Evolutionary conservation across 2,888 invertebrate species (phyloP).

Genomic region (Aspidiotus rigidus): DNA sequence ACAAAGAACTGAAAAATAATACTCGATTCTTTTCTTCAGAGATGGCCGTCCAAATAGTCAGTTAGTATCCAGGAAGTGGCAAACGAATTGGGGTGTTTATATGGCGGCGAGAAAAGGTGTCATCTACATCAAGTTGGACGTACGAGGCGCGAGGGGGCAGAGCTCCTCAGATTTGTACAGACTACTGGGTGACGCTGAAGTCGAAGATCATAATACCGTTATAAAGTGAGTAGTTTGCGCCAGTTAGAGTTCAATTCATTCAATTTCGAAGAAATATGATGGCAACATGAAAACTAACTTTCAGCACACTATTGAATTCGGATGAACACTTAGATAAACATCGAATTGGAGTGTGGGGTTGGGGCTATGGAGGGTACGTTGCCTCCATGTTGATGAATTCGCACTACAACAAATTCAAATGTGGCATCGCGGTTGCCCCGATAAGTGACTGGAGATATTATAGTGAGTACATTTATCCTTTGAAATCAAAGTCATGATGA

Average conservation of each 20-base stretch:
- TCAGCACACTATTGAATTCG: constrained; percentile 61
- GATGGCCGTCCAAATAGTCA: constrained; percentile 78
- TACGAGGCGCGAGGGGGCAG: constrained; percentile 73
- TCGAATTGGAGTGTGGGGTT: constrained; percentile 76
- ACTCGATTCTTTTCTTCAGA: constrained; percentile 45
- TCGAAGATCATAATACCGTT: constrained; percentile 54
- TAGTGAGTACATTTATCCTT: constrained; percentile 39
- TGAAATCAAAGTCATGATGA: no score
- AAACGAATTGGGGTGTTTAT: constrained; percentile 75
- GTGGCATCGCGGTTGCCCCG: constrained; percentile 78
- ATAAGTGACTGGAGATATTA: constrained; percentile 64
- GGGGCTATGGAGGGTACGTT: constrained; percentile 81
- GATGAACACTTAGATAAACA: constrained; percentile 70
- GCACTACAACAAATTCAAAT: constrained; percentile 69
- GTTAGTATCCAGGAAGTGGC: constrained; percentile 70
- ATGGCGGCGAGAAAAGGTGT: constrained; percentile 70
- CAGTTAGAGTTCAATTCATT: background rate
- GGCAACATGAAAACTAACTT: background rate
- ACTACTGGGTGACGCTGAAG: constrained; percentile 53
- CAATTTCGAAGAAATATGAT: background rate
- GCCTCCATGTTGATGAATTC: constrained; percentile 69
- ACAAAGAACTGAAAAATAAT: no score
- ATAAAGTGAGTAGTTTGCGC: constrained; percentile 39
- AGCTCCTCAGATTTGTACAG: constrained; percentile 70
- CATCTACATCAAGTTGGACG: constrained; percentile 82